Percentiles rank a stretch among this genome's conserved stretches.
These are phyloP conservation scores for Xiphophorus couchianus DNA, from an alignment of 2,113 vertebrate species.

Conservation along the genomic window DNA sequence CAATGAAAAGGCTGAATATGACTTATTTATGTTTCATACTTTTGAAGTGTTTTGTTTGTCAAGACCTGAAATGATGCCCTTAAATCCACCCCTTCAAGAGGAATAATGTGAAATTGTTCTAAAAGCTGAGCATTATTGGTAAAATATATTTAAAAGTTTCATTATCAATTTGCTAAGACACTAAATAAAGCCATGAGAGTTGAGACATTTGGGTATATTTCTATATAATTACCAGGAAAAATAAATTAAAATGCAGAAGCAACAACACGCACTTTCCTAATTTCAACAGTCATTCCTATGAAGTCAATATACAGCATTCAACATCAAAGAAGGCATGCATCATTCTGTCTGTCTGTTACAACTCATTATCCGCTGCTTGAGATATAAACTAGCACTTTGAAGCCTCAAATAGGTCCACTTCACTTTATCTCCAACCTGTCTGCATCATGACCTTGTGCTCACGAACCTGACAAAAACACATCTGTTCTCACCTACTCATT, in stretches of 20 bases:
- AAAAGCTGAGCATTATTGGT: background rate
- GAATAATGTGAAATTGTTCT: background rate
- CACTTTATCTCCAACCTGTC: slow-evolving; percentile 71
- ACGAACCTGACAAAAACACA: slow-evolving; percentile 40
- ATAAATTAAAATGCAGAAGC: background rate
- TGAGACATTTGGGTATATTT: background rate
- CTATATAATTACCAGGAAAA: slow-evolving; percentile 1
- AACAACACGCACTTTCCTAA: background rate
- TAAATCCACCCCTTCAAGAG: background rate
- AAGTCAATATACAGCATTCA: slow-evolving; percentile 37
- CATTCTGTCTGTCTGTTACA: slow-evolving; percentile 49
- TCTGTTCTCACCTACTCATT: slow-evolving; percentile 25
- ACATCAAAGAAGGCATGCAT: slow-evolving; percentile 47
- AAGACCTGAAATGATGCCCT: no score
- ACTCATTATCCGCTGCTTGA: slow-evolving; percentile 52
- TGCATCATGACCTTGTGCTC: slow-evolving; percentile 43
- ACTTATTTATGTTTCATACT: no score
- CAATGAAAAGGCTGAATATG: no score
- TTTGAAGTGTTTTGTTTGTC: no score
- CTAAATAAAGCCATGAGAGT: no score
- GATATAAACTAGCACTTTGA: slow-evolving; percentile 64
- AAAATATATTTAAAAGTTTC: background rate
- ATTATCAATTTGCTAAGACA: no score
- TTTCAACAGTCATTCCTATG: background rate
- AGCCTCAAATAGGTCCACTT: slow-evolving; percentile 68